Evolutionary conservation across 2,113 vertebrate genomes (phyloP).

Genomic region (Otus sunia): DNA sequence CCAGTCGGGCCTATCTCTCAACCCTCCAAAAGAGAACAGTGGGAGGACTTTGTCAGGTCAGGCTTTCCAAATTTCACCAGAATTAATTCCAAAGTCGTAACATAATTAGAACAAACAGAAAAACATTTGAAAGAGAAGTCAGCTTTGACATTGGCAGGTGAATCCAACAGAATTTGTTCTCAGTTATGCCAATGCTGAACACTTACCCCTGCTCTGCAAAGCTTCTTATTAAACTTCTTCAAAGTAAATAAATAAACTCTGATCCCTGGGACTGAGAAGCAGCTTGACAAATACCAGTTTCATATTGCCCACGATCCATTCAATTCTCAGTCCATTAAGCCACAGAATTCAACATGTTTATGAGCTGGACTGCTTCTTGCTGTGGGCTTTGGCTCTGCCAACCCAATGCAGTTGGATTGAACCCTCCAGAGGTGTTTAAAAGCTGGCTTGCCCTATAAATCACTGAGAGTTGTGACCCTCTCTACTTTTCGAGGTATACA

Average conservation of each 20-base stretch:
- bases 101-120: not conserved
- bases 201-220: not conserved
- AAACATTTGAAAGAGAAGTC: not conserved
- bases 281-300: not conserved
- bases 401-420: not conserved
- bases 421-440: not conserved
- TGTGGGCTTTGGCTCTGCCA: not conserved
- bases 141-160: not conserved
- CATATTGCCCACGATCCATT: not conserved
- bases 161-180: not conserved
- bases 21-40: not conserved
- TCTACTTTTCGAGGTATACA: rapidly evolving
- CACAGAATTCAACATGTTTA: not conserved
- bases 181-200: not conserved
- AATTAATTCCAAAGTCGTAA: not conserved
- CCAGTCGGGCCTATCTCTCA: not conserved
- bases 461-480: not conserved
- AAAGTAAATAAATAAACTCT: not conserved
- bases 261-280: not conserved
- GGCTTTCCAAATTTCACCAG: not conserved
- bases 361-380: no score
- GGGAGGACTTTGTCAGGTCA: not conserved
- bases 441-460: not conserved
- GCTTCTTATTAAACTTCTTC: not conserved
- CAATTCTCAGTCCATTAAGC: not conserved